Conservation (phyloP, 2,113 vertebrate genomes). For the Podarcis cretensis region DNA sequence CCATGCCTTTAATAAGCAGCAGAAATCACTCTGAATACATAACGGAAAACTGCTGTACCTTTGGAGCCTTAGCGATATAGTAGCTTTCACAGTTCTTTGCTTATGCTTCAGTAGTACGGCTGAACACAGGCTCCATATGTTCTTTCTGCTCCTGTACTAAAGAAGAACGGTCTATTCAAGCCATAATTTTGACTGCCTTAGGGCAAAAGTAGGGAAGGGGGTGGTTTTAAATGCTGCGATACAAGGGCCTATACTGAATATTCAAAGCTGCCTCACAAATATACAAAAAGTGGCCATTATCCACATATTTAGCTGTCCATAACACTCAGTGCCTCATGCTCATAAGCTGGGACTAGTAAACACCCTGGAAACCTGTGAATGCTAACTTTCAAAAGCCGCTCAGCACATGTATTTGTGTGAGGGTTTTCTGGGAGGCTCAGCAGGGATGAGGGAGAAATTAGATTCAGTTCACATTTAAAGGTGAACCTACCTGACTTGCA, state of each 20-base stretch:
- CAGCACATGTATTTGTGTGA: background rate
- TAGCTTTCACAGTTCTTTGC: background rate
- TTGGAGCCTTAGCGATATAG: background rate
- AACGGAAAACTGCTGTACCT: background rate
- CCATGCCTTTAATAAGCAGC: background rate
- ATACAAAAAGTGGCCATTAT: background rate
- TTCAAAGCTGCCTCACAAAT: constrained; percentile 8
- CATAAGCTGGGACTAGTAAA: fast-evolving
- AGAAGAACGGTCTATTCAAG: constrained; percentile 9
- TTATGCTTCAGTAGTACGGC: background rate
- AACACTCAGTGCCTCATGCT: background rate
- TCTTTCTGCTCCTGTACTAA: constrained; percentile 25
- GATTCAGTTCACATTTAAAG: no score
- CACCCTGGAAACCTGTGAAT: background rate
- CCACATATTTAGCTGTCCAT: background rate
- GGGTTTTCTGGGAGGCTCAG: background rate
- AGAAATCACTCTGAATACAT: constrained; percentile 20
- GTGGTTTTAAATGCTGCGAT: background rate
- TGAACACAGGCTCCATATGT: background rate
- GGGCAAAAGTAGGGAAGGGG: background rate
- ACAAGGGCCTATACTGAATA: constrained; percentile 13
- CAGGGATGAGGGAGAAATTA: no score
- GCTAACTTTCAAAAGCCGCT: background rate
- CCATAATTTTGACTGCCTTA: background rate
- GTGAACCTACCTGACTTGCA: no score